A percentile compares a stretch with the other conserved stretches of the same genome.
Evolutionary conservation across 2,888 invertebrate species (phyloP).

Genomic region (Leptothorax acervorum): DNA sequence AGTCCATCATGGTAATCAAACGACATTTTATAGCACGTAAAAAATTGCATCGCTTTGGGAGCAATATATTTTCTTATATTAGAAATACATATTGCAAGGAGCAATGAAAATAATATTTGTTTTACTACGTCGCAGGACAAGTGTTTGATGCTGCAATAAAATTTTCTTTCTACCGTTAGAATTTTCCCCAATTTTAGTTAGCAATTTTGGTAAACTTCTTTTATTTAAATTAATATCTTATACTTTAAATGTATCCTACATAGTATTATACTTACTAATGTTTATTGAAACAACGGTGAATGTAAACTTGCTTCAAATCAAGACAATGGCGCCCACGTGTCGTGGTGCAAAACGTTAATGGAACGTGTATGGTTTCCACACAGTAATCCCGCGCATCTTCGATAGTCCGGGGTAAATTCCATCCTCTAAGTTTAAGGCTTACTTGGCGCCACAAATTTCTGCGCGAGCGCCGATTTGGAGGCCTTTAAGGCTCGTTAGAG

Average conservation of each 20-base stretch:
- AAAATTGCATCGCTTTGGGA: neutral
- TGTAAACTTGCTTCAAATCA: neutral
- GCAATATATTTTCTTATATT: neutral
- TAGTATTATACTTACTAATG: neutral
- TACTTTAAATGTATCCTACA: neutral
- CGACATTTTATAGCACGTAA: slow-evolving; percentile 12
- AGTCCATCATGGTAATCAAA: neutral
- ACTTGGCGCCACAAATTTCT: slow-evolving; percentile 67
- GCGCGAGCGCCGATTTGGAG: slow-evolving; percentile 64
- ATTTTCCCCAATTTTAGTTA: neutral
- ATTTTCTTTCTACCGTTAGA: neutral
- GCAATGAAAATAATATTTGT: neutral
- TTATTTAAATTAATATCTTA: neutral
- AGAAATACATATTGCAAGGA: neutral
- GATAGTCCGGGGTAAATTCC: slow-evolving; percentile 68
- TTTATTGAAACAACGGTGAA: neutral
- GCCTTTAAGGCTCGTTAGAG: slow-evolving; percentile 64
- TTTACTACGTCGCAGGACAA: neutral
- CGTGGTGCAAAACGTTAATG: slow-evolving; percentile 45
- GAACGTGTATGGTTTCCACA: slow-evolving; percentile 50
- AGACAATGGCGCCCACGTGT: slow-evolving; percentile 6
- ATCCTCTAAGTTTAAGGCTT: slow-evolving; percentile 65
- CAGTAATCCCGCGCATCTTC: slow-evolving; percentile 69
- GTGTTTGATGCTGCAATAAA: neutral
- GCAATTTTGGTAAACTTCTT: neutral